Evolutionary conservation across 2,888 invertebrate genomes (phyloP).

Genomic region (Cacoxenus indagator): DNA sequence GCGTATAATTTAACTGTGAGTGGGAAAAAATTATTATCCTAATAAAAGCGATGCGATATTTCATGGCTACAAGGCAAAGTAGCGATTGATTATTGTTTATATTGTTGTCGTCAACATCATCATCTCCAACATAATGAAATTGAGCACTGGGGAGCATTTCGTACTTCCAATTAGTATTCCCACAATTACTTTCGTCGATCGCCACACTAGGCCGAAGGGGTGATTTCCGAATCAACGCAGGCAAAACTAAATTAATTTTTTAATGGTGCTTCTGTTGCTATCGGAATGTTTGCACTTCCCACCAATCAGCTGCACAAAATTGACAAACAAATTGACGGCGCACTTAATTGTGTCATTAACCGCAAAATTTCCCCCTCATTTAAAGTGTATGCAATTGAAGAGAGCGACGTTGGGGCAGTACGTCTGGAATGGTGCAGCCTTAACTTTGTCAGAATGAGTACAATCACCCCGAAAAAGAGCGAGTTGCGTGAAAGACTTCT

Average conservation of each 20-base stretch:
- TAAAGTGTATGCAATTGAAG: slow-evolving; percentile 27
- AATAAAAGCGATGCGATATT: too few relatives aligned
- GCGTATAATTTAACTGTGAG: too few relatives aligned
- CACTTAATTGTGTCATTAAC: slow-evolving; percentile 54
- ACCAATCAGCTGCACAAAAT: slow-evolving; percentile 28
- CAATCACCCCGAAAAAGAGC: slow-evolving; percentile 9
- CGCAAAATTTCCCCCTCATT: slow-evolving; percentile 39
- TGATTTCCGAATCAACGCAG: not conserved
- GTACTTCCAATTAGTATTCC: slow-evolving; percentile 3
- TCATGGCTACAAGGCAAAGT: too few relatives aligned
- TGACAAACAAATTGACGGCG: slow-evolving; percentile 57
- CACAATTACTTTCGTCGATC: slow-evolving; percentile 10
- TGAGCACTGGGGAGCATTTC: not conserved
- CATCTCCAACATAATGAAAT: not conserved
- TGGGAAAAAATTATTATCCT: too few relatives aligned
- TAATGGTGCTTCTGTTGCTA: not conserved
- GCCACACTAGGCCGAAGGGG: slow-evolving; percentile 17
- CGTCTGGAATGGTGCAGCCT: not conserved
- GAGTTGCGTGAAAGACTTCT: slow-evolving; percentile 19
- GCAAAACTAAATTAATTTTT: not conserved
- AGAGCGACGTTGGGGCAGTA: not conserved
- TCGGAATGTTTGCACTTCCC: not conserved
- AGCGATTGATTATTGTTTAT: too few relatives aligned
- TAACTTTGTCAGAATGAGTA: not conserved
- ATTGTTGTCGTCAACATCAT: not conserved